Base-by-base conservation (phyloP, 92 coral and sea anemone species). In the Palythoa grandis region DNA sequence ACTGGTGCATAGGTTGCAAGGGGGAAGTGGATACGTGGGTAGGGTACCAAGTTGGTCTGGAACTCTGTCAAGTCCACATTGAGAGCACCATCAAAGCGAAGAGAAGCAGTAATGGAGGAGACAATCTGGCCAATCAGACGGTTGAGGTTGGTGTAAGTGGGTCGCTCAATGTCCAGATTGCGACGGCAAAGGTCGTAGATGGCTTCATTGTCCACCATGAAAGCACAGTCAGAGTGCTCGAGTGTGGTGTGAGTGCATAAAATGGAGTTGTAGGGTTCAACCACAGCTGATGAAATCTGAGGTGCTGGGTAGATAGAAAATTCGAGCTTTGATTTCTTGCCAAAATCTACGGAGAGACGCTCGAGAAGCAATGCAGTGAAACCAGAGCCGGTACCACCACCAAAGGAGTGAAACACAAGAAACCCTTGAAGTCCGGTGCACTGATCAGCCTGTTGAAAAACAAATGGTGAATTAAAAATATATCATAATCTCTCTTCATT, bases 281-380 rank as follows among this genome's bases (percentile, higher is more conserved):
- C 95, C 19, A 92, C 95, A 52, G 95, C 95, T 1, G 95, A 93
- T 14, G 98, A 92, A 80, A 95, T 91, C 87, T 95, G 98, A 69
- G 98, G 98, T 1, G 98, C 98, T 22, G 98, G 98, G 89, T 95
- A 95, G 56, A 93, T 86, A 9, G 98, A 83, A 61, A 95, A 95
- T 83, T 95, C 98, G 58, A 95, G 87, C 89, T 95, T 95, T 68
- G 98, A 95, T 43, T 95, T 95, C 92, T 95, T 95, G 88, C 96
- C 96, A 88, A 90, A 92, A 86, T 92, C 95, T 13, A 92, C 95
- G 0, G 95, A 92, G 17, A 92, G 93, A 61, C 95, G 95, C 82
- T 92, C 95, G 83, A 92, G 91, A 73, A 92, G 93, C 14, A 92
- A 87, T 11, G 95, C 90, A 19, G 95, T 84, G 90, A 92, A 92